These are phyloP conservation scores for Typhlomys cinereus DNA, from an alignment of 2,113 vertebrate genomes.

Conservation along the genomic window DNA sequence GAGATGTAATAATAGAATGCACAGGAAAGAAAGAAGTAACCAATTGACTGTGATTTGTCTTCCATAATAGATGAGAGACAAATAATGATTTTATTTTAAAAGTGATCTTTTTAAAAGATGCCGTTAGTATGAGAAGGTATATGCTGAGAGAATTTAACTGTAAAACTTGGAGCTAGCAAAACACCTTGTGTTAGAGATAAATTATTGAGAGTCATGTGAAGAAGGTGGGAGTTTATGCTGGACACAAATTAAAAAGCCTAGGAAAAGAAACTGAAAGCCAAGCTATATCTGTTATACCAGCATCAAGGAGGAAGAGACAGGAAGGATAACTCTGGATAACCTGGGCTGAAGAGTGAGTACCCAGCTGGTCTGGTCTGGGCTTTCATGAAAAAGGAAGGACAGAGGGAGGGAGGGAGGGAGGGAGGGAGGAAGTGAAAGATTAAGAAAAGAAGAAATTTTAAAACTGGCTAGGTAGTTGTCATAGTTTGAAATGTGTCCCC, in stretches of 20 bases:
- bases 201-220: neutral
- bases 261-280: neutral
- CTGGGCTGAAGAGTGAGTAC: neutral
- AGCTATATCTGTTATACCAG: neutral
- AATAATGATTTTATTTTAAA: conserved; percentile 17
- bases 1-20: neutral
- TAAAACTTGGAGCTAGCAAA: neutral
- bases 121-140: neutral
- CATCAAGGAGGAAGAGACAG: neutral
- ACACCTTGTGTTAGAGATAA: neutral
- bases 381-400: neutral
- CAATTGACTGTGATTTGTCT: neutral
- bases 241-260: neutral
- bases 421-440: no score
- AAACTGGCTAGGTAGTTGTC: neutral
- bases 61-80: neutral
- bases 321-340: neutral
- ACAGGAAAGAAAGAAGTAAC: neutral
- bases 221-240: neutral
- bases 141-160: neutral
- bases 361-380: no score
- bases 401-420: neutral
- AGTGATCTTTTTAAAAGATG: neutral
- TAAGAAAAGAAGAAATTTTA: neutral
- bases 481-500: no score